A percentile compares a stretch with the other conserved stretches of the same genome.
Evolutionary conservation across 1,140 invertebrate species (phyloP).

Genomic region (Drosophila suzukii): DNA sequence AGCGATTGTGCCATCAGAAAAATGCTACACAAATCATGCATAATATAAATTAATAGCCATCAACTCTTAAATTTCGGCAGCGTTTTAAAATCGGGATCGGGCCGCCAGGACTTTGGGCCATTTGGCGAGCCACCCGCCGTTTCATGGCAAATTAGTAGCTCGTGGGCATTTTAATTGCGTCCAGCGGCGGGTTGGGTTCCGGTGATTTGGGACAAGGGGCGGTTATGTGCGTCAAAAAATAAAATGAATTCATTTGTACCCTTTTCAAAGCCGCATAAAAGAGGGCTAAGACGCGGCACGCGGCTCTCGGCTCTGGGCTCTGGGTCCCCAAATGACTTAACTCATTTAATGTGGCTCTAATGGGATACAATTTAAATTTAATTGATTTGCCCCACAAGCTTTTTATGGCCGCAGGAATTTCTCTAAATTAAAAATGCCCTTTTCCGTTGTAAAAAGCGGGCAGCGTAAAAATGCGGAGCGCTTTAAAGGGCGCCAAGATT

Average conservation of each 20-base stretch:
- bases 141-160: slow-evolving; percentile 81
- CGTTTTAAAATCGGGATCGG: slow-evolving; percentile 47
- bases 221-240: slow-evolving; percentile 75
- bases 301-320: slow-evolving; percentile 1
- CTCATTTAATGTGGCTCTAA: slow-evolving; percentile 82
- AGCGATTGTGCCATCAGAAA: slow-evolving; percentile 41
- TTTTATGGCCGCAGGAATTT: slow-evolving; percentile 77
- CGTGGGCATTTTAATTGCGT: slow-evolving; percentile 83
- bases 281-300: slow-evolving; percentile 66
- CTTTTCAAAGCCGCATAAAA: slow-evolving; percentile 76
- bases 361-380: slow-evolving; percentile 83
- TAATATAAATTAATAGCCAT: slow-evolving; percentile 82
- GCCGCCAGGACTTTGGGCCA: not conserved
- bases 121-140: slow-evolving; percentile 39
- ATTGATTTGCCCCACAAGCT: slow-evolving; percentile 77
- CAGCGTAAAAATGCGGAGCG: slow-evolving; percentile 36
- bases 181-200: slow-evolving; percentile 13
- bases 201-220: slow-evolving; percentile 13
- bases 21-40: slow-evolving; percentile 68
- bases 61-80: slow-evolving; percentile 65
- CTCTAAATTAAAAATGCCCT: slow-evolving; percentile 75
- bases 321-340: slow-evolving; percentile 69
- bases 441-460: slow-evolving; percentile 8
- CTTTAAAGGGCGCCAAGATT: slow-evolving; percentile 69
- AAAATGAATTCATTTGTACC: slow-evolving; percentile 82